Percentiles rank a stretch among this genome's conserved stretches.
Evolutionary conservation across 1,140 invertebrate species (phyloP).

Genomic region (Himalopsyche phryganea): DNA sequence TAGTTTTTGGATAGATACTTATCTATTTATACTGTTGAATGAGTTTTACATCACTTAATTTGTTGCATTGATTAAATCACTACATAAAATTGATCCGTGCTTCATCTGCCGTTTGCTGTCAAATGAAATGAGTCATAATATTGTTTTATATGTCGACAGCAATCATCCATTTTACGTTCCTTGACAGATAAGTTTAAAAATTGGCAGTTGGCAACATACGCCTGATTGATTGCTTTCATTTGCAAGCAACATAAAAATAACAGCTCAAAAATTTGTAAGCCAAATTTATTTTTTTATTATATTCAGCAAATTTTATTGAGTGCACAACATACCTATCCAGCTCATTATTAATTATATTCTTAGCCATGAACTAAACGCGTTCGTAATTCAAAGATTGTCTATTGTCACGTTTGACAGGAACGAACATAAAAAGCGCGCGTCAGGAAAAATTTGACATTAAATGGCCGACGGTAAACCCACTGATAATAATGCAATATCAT

Average conservation of each 20-base stretch:
- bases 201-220: slow-evolving; percentile 11
- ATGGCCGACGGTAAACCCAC: slow-evolving; percentile 9
- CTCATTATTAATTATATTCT: slow-evolving; percentile 23
- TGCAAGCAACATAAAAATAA: background rate
- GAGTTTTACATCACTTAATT: no score
- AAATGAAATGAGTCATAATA: slow-evolving; percentile 30
- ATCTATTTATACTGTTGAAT: no score
- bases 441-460: background rate
- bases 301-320: slow-evolving; percentile 20
- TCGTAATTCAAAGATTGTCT: slow-evolving; percentile 29
- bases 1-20: no score
- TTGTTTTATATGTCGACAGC: slow-evolving; percentile 15
- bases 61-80: no score
- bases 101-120: background rate
- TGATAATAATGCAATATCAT: background rate
- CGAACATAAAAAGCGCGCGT: slow-evolving; percentile 18
- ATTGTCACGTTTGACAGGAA: slow-evolving; percentile 27
- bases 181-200: slow-evolving; percentile 26
- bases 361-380: slow-evolving; percentile 9
- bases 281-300: slow-evolving; percentile 22
- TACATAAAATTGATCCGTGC: background rate
- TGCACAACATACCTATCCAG: slow-evolving; percentile 11
- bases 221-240: slow-evolving; percentile 18
- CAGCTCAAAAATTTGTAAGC: slow-evolving; percentile 2
- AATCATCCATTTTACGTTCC: slow-evolving; percentile 18